Evolutionary conservation across 1,140 invertebrate species (phyloP), one percentile per base, ranked within the genome.

Genomic region (Saccostrea echinata): DNA sequence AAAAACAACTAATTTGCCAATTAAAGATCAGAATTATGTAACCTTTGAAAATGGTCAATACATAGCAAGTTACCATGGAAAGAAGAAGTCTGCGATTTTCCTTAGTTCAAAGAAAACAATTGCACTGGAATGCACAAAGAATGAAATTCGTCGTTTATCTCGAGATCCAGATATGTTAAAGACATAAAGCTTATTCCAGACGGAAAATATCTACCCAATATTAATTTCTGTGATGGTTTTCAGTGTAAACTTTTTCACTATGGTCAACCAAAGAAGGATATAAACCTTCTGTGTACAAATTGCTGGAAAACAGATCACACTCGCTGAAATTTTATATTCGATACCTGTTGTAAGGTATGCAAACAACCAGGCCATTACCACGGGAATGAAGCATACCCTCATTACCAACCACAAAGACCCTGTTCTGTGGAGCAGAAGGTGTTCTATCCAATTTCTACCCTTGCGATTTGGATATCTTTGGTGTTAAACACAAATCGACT

Each of bases 391-490:
- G n/a, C 18, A 64, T 64, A 21, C n/a, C n/a, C 61, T 9, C 61
- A 64, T 24, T 64, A 64, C 24, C 18, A 64, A 64, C 2, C 9
- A 21, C 61, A 64, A 21, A 64, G n/a, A 24, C 61, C 24, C 61
- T 24, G 9, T 64, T 64, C n/a, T n/a, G 61, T 24, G 24, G n/a
- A 64, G 18, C 61, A 64, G 18, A 64, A n/a, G 24, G n/a, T 8
- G 61, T 64, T 64, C 61, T 64, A 21, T 64, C 61, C n/a, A 64
- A 64, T n/a, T 64, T 64, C 24, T 64, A 64, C 61, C 61, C 61
- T 1, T 64, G 24, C 18, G 24, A 64, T 9, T 64, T 64, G 0
- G 0, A 64, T n/a, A 64, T 64, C 24, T 64, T n/a, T 8, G 61
- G 24, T 24, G n/a, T 64, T 21, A 64, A 64, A 64, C 61, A 64